phyloP scores from a whole-genome alignment of 2,888 invertebrate species.

The Harpalus rubripes region DNA sequence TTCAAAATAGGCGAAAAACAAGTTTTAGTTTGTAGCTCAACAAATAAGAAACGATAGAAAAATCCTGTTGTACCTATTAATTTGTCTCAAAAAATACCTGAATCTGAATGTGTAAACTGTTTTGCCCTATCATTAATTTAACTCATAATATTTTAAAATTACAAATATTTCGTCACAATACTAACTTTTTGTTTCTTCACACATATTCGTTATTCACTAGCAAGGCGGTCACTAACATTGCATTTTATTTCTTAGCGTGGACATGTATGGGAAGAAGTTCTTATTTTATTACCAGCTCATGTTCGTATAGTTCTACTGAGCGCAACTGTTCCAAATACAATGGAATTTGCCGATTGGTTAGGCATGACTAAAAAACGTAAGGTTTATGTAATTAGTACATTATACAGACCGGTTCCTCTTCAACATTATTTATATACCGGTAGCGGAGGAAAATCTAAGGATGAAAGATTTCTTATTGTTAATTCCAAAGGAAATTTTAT shows the following conservation, averaged over 20 bases:
- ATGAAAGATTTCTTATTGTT: conserved; percentile 89
- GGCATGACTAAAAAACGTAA: conserved; percentile 92
- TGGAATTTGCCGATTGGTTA: conserved; percentile 97
- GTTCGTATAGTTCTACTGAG: conserved; percentile 98
- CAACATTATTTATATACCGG: conserved; percentile 96
- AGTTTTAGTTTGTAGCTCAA: too few species aligned
- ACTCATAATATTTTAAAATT: too few species aligned
- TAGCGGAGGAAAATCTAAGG: conserved; percentile 85
- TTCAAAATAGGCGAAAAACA: too few species aligned
- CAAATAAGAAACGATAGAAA: too few species aligned
- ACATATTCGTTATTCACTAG: too few species aligned
- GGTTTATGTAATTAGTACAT: conserved; percentile 95
- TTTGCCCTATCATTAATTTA: too few species aligned
- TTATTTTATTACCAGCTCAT: conserved; percentile 96
- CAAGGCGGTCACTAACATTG: too few species aligned
- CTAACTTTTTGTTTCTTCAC: too few species aligned
- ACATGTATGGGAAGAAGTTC: conserved; percentile 99
- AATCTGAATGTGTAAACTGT: too few species aligned
- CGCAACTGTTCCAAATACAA: conserved; percentile 98
- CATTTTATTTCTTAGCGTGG: conserved; percentile 83
- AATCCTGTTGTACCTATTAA: too few species aligned
- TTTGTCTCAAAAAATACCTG: too few species aligned
- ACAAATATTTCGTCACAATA: too few species aligned
- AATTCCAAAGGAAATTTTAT: conserved; percentile 88
- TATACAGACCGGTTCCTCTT: conserved; percentile 95